Evolutionary conservation across 2,797 vertebrate species (phyloP).

Genomic region (Monodelphis domestica): DNA sequence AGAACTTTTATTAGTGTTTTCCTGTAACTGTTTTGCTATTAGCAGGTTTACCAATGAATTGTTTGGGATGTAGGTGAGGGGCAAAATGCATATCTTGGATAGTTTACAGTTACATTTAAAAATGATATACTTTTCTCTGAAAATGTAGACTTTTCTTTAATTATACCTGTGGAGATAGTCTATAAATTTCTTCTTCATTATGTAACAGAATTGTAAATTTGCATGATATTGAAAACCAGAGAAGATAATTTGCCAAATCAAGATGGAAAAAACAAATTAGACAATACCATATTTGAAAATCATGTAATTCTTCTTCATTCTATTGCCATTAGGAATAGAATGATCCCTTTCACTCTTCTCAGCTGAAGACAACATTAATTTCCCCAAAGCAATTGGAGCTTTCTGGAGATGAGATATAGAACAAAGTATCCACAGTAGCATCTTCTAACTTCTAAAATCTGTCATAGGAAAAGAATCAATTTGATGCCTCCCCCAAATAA

Average conservation of each 20-base stretch:
- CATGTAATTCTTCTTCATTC: slow-evolving; percentile 38
- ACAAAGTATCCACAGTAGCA: not conserved
- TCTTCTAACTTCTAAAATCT: not conserved
- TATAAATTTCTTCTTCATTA: not conserved
- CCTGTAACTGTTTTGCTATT: not conserved
- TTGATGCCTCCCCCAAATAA: not conserved
- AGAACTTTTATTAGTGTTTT: not conserved
- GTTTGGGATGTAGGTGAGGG: not conserved
- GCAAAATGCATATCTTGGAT: not conserved
- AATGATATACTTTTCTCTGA: slow-evolving; percentile 13
- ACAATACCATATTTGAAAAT: slow-evolving; percentile 6
- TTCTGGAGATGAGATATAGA: not conserved
- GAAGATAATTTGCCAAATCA: slow-evolving; percentile 7
- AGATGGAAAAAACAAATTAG: not conserved
- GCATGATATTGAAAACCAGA: not conserved
- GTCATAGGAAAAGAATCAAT: slow-evolving; percentile 36
- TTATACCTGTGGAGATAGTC: not conserved
- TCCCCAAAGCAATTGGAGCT: slow-evolving; percentile 41
- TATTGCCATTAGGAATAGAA: slow-evolving; percentile 23
- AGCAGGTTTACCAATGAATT: not conserved
- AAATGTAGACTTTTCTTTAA: slow-evolving; percentile 31
- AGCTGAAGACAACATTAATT: slow-evolving; percentile 27
- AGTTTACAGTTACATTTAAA: slow-evolving; percentile 24
- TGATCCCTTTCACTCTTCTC: slow-evolving; percentile 24
- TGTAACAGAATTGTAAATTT: slow-evolving; percentile 24